Evolutionary conservation across 2,797 vertebrate species (phyloP), one percentile per base, ranked within the genome.

Genomic region (Xiphorhynchus erythropygius): DNA sequence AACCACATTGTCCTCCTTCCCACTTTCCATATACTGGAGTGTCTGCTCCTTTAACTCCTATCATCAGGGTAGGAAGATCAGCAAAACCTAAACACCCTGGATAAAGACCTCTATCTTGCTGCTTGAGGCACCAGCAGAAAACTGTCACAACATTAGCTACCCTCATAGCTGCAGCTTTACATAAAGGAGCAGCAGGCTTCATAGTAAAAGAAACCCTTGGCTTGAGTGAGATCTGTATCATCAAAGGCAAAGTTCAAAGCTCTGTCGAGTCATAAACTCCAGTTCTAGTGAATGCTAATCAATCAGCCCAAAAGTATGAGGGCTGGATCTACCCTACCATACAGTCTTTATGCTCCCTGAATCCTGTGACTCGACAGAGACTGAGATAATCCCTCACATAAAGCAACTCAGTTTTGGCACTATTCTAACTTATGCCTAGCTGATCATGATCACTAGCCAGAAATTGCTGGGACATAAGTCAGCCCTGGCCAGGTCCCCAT

Each of bases 161-260:
- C 3, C 17, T 24, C 10, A 7, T 24, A 24, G 39, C 47, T 37
- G 8, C 18, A 56, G 30, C 39, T 82, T 73, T 78, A 69, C 27
- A n/a, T 35, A 89, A 55, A 59, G 7, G 23, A 75, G 23, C 22
- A 46, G 49, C 62, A 71, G 32, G 22, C 33, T 59, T 68, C 21
- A 33, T 4, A 60, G 59, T 27, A 63, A 68, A 89, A 80, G 47
- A 64, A 89, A 57, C 30, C 17, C 41, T 81, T 57, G 4, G 5
- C 59, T 85, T 56, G 62, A 88, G 47, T 19, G 50, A 92, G 57
- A 88, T 78, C 65, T 55, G 14, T 86, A 86, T 96, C 85, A 78
- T 84, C 84, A 92, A 93, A 94, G 89, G 39, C 82, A 74, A 84
- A 94, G 83, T 84, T 93, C 83, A 96, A 90, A 94, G 83, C 74